These are phyloP conservation scores for Hippopotamyrus pictus DNA, from an alignment of 2,797 vertebrate genomes.

Conservation along the genomic window DNA sequence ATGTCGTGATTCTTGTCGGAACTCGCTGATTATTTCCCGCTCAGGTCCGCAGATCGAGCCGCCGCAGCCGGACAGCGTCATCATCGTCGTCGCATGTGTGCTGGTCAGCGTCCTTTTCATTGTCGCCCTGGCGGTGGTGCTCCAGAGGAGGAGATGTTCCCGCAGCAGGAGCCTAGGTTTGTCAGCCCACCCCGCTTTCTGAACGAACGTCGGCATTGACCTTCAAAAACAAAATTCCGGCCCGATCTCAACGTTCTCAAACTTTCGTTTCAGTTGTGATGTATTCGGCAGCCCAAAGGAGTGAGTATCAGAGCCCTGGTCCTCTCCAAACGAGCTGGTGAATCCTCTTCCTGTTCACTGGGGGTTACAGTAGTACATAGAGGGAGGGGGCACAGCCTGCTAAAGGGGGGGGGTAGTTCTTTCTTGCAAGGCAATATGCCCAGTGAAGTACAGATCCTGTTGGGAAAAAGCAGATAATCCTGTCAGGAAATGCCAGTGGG, in stretches of 20 bases:
- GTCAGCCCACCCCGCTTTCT: not conserved
- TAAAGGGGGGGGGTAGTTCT: not conserved
- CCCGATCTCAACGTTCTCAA: not conserved
- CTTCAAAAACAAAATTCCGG: not conserved
- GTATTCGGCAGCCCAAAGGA: not conserved
- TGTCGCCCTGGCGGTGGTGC: not conserved
- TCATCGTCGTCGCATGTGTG: not conserved
- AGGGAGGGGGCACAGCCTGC: not conserved
- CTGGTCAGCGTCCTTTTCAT: not conserved
- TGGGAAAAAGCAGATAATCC: not conserved
- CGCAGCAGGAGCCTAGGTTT: not conserved
- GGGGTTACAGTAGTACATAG: not conserved
- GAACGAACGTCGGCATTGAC: not conserved
- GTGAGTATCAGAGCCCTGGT: constrained; percentile 9
- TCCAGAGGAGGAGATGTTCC: not conserved
- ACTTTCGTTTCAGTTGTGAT: not conserved
- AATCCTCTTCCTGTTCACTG: not conserved
- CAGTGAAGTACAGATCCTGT: not conserved
- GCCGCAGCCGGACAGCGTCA: not conserved
- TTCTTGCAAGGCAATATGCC: not conserved
- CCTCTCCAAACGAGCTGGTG: not conserved
- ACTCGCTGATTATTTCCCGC: not conserved
- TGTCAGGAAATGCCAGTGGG: not conserved
- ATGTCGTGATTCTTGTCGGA: no score
- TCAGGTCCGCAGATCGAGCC: not conserved